Conservation (phyloP, 2,888 invertebrate species). For the Platycnemis pennipes region DNA sequence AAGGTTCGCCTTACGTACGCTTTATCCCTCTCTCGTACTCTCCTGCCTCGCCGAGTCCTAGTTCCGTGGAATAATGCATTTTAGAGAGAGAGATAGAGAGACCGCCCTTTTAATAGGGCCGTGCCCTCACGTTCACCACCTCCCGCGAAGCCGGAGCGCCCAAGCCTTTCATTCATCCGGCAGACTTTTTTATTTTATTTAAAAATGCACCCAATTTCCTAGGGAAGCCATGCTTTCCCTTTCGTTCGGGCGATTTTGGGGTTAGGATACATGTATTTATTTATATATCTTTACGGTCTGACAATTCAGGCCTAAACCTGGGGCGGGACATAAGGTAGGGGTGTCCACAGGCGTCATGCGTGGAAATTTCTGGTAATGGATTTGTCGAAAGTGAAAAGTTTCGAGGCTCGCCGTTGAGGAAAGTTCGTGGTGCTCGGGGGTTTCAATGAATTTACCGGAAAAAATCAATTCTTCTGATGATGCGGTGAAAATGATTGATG, state of each 20-base stretch:
- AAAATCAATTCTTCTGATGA: too few relatives aligned
- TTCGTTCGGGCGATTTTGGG: too few relatives aligned
- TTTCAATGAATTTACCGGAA: too few relatives aligned
- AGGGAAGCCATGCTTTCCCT: too few relatives aligned
- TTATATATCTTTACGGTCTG: too few relatives aligned
- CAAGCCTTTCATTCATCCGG: too few relatives aligned
- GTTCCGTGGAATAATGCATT: neutral
- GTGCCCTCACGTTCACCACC: neutral
- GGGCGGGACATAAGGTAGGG: neutral
- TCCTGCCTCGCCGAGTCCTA: neutral
- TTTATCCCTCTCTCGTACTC: neutral
- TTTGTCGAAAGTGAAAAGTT: neutral
- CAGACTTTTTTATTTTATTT: too few relatives aligned
- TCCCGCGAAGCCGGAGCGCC: too few relatives aligned
- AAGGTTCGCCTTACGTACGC: neutral
- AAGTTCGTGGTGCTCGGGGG: neutral
- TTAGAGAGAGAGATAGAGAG: too few relatives aligned
- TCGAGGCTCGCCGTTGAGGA: neutral
- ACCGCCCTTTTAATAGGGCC: neutral
- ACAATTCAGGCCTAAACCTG: neutral
- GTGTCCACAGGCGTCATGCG: neutral
- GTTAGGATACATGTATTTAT: too few relatives aligned
- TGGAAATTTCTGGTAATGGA: neutral
- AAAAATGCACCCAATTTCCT: too few relatives aligned
- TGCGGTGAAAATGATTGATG: too few relatives aligned